A percentile compares a stretch with the other conserved stretches of the same genome.
Conservation (phyloP, 2,113 vertebrate species). For the Elephas maximus region DNA sequence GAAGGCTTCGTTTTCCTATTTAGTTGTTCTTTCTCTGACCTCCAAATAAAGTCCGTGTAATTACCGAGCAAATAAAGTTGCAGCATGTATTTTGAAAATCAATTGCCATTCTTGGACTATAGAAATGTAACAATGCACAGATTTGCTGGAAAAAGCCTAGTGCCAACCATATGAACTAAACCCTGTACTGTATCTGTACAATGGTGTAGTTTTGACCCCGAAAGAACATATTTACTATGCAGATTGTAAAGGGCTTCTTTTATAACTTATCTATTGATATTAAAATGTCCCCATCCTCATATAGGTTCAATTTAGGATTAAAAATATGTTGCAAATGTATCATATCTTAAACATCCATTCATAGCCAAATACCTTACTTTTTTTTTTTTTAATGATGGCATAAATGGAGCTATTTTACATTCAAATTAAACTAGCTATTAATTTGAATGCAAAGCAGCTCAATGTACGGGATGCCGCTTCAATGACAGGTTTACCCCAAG, state of each 20-base stretch:
- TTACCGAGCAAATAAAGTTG: slow-evolving; percentile 84
- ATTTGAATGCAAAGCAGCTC: slow-evolving; percentile 92
- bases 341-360: slow-evolving; percentile 90
- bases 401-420: slow-evolving; percentile 92
- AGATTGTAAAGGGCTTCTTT: slow-evolving; percentile 82
- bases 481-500: slow-evolving; percentile 89
- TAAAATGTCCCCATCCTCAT: slow-evolving; percentile 83
- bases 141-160: slow-evolving; percentile 76
- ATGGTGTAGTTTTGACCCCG: slow-evolving; percentile 82
- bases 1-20: slow-evolving; percentile 86
- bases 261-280: slow-evolving; percentile 84
- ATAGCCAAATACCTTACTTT: slow-evolving; percentile 86
- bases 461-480: slow-evolving; percentile 84
- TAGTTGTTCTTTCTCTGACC: slow-evolving; percentile 81
- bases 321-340: slow-evolving; percentile 86
- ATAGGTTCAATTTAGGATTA: slow-evolving; percentile 87
- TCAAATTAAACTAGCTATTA: slow-evolving; percentile 92
- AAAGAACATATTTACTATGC: slow-evolving; percentile 78
- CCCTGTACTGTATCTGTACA: slow-evolving; percentile 78
- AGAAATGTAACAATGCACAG: slow-evolving; percentile 82
- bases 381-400: slow-evolving; percentile 86
- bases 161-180: slow-evolving; percentile 71
- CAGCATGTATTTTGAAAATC: slow-evolving; percentile 84
- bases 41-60: slow-evolving; percentile 84
- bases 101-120: slow-evolving; percentile 73